A percentile compares a stretch with the other conserved stretches of the same genome.
Evolutionary conservation across 2,113 vertebrate genomes (phyloP).

Genomic region (Ptilonorhynchus violaceus): DNA sequence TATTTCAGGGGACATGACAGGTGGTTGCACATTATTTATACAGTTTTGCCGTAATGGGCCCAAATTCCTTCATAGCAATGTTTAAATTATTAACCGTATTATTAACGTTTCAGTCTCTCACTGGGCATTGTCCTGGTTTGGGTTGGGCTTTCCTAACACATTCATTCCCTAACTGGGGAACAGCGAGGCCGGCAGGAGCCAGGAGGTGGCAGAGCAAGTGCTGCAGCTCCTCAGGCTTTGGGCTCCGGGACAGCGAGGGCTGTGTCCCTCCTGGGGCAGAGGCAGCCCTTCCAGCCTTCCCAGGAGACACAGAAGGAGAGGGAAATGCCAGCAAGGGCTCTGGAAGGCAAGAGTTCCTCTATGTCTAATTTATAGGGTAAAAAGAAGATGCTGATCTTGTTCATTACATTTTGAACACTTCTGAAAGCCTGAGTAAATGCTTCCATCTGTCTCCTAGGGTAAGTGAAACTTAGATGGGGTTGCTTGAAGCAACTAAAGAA

Average conservation of each 20-base stretch:
- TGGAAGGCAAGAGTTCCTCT: neutral
- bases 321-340: neutral
- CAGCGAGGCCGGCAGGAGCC: neutral
- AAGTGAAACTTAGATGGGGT: neutral
- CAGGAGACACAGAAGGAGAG: neutral
- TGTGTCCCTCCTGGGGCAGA: fast-evolving
- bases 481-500: neutral
- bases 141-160: neutral
- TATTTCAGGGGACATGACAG: no score
- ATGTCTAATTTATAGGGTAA: neutral
- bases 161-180: fast-evolving
- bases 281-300: neutral
- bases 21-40: neutral
- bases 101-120: neutral
- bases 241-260: fast-evolving
- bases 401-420: neutral
- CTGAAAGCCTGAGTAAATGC: neutral
- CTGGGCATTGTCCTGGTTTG: neutral
- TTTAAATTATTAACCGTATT: neutral
- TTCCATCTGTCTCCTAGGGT: neutral
- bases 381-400: neutral
- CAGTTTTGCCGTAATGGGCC: neutral
- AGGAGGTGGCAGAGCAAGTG: neutral
- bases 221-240: neutral
- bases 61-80: neutral